Evolutionary conservation across 2,113 vertebrate genomes (phyloP).

Genomic region (Nibea albiflora): DNA sequence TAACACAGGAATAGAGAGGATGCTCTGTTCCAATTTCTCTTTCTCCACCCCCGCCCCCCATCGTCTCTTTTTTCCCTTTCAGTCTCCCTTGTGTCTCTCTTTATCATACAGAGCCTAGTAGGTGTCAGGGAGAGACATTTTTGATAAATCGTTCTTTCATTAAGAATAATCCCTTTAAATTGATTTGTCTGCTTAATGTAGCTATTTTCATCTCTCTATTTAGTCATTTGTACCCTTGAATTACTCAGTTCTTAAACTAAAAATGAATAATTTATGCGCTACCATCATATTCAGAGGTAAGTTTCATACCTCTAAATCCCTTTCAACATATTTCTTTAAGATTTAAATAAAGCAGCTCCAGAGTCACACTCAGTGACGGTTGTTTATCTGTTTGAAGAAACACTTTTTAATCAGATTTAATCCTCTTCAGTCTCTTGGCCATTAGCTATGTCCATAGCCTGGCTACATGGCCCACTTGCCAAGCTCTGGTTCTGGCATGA

Average conservation of each 20-base stretch:
- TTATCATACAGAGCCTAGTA: not conserved
- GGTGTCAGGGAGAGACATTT: not conserved
- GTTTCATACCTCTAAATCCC: not conserved
- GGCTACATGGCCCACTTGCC: too few species aligned
- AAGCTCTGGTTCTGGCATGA: too few species aligned
- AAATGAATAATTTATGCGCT: not conserved
- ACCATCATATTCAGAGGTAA: not conserved
- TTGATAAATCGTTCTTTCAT: not conserved
- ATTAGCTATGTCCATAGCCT: too few species aligned
- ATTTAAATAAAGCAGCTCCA: not conserved
- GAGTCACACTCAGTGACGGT: not conserved
- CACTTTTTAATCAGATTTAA: too few species aligned
- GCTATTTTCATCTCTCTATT: not conserved
- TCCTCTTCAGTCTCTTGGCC: too few species aligned
- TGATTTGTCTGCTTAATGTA: not conserved
- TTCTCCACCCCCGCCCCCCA: not conserved
- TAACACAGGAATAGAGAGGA: slow-evolving; percentile 34
- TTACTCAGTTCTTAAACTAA: not conserved
- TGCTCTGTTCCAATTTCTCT: slow-evolving; percentile 19
- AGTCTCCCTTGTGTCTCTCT: not conserved
- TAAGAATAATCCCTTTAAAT: not conserved
- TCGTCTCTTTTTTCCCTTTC: not conserved
- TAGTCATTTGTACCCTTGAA: not conserved
- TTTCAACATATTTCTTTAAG: not conserved
- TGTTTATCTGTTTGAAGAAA: not conserved